Conservation (phyloP, 2,113 vertebrate genomes). For the Bostrychus sinensis region DNA sequence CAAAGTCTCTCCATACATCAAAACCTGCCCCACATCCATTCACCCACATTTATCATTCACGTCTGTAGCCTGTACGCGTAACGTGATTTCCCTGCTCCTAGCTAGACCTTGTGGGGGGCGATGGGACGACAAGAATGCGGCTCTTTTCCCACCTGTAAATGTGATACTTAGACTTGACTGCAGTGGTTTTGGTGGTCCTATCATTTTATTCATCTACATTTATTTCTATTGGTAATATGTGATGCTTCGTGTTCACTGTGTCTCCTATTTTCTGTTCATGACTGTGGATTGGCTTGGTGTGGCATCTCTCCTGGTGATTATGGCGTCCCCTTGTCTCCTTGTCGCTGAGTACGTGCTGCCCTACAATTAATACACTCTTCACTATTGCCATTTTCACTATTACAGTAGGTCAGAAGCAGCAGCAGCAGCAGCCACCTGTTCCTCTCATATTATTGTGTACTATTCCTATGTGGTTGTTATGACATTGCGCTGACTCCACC, state of each 20-base stretch:
- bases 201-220: no score
- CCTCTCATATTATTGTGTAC: slow-evolving; percentile 15
- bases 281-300: slow-evolving; percentile 2
- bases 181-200: no score
- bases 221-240: no score
- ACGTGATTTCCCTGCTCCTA: background rate
- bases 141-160: no score
- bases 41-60: background rate
- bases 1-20: slow-evolving; percentile 19
- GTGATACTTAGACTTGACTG: no score
- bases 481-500: slow-evolving; percentile 20
- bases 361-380: background rate
- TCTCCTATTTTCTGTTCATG: background rate
- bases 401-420: slow-evolving; percentile 15
- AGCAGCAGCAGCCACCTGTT: slow-evolving; percentile 62
- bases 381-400: background rate
- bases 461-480: background rate
- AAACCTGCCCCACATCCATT: slow-evolving; percentile 32
- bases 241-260: background rate
- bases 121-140: no score
- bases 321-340: slow-evolving; percentile 37
- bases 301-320: slow-evolving; percentile 49
- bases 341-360: slow-evolving; percentile 33
- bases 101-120: no score
- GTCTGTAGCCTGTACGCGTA: background rate